Base-by-base conservation (phyloP, 2,888 invertebrate species). In the Mamestra brassicae region DNA sequence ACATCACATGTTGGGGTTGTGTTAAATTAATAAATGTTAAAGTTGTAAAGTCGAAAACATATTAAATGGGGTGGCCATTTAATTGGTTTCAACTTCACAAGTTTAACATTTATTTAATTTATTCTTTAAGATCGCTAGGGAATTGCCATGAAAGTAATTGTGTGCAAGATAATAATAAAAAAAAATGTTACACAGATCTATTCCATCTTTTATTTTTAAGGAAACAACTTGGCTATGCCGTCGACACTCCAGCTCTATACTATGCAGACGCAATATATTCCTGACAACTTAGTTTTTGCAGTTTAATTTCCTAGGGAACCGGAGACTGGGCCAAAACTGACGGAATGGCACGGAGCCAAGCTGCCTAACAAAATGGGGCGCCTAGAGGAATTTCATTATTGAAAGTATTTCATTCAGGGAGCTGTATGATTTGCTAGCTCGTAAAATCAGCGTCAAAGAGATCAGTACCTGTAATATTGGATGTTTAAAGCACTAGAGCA, bases 301-400 rank as follows among this genome's bases (percentile, higher is more conserved):
- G 84, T 87, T 87, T 86, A 88, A 89, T 89, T 89, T 87, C 87
- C 85, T 85, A 81, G 87, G 71, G 67, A 71, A 73, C 82, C 83
- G 78, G 85, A 83, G 84, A 81, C 86, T 84, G 84, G 87, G 89
- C 91, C 91, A 91, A 89, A 91, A 89, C 87, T 90, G 90, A 91
- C 89, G 86, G 86, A 90, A 91, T 95, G 95, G 94, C 95, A 92
- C 84, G 34, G 86, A 82, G 94, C 95, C 95, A 94, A 93, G 89
- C 92, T 88, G 88, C 86, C 89, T 88, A 83, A 88, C 85, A 85
- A 91, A 93, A 90, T 89, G 92, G 92, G 88, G 87, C 89, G 88
- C 84, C 83, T 80, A 77, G 84, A 90, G 91, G 94, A 95, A 95
- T 95, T 95, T 93, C 92, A 95, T 95, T 94, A 95, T 92, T 91